phyloP scores from a whole-genome alignment of 2,113 vertebrate species.

The Passer domesticus region DNA sequence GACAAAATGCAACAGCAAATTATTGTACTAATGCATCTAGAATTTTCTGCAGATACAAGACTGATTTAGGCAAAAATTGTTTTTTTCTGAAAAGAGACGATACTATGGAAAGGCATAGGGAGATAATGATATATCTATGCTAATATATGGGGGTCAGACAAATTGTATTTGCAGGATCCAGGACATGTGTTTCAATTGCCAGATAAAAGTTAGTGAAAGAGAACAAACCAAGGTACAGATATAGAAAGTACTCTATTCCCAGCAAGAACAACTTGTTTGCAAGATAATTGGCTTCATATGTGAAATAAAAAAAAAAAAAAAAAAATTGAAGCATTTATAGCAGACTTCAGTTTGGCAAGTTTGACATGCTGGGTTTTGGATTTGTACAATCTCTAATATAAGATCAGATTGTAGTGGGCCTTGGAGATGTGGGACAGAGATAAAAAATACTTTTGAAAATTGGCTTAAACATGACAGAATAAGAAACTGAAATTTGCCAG shows the following conservation, averaged over 20 bases:
- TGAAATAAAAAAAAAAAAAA: not conserved
- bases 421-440: not conserved
- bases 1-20: not conserved
- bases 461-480: not conserved
- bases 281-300: not conserved
- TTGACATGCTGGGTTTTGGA: not conserved
- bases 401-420: not conserved
- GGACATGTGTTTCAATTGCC: accelerated
- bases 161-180: not conserved
- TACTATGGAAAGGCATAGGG: not conserved
- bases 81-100: not conserved
- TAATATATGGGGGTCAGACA: not conserved
- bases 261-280: not conserved
- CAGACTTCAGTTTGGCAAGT: not conserved
- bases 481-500: conserved; percentile 8
- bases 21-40: not conserved
- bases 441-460: conserved; percentile 22
- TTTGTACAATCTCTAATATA: not conserved
- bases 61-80: not conserved
- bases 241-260: not conserved
- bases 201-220: not conserved
- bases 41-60: not conserved
- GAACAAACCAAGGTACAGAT: not conserved
- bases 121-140: not conserved
- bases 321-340: not conserved